Evolutionary conservation across 1,140 invertebrate species (phyloP), one percentile per base, ranked within the genome.

Genomic region (Cyphomyrmex costatus): DNA sequence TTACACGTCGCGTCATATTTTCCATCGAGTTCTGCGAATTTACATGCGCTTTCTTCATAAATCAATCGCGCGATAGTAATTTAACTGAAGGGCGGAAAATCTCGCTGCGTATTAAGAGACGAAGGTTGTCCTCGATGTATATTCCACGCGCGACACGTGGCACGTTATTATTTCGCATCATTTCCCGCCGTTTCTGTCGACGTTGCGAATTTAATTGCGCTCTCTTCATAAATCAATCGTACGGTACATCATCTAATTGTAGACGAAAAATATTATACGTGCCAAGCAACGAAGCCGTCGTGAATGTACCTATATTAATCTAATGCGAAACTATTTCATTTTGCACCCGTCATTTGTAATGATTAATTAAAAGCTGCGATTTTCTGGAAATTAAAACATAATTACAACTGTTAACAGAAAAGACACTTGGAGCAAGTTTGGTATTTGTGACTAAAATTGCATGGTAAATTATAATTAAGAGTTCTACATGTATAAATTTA

Each of bases 151-250:
- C 74, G 58, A 3, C 74, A 65, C 76, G 42, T 61, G 42, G 60
- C 76, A 42, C 51, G 16, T 53, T 53, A 10, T 79, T 65, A 30
- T 78, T 61, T 63, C 19, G 36, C 21, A 36, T 78, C 36, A 36
- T 61, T 42, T 66, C n/a, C 30, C 27, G 5, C 21, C 53, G 10
- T 1, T 49, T 60, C 33, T 24, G 7, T 51, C 60, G 36, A 78
- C 42, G 36, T 78, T 42, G 76, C 76, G 27, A 51, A 51, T 66
- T 66, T 68, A 79, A 53, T 61, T 42, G 53, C 53, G 33, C 14
- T 42, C 21, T 77, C 16, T 77, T 61, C 56, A n/a, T 61, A 77
- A 77, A 36, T 63, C 58, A 77, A 27, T 61, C 71, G 30, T 16
- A 30, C 5, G 19, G 51, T 12, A 4, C 6, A 42, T 14, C 16